phyloP scores from a whole-genome alignment of 2,113 vertebrate species.

The Nansenia antarctica region DNA sequence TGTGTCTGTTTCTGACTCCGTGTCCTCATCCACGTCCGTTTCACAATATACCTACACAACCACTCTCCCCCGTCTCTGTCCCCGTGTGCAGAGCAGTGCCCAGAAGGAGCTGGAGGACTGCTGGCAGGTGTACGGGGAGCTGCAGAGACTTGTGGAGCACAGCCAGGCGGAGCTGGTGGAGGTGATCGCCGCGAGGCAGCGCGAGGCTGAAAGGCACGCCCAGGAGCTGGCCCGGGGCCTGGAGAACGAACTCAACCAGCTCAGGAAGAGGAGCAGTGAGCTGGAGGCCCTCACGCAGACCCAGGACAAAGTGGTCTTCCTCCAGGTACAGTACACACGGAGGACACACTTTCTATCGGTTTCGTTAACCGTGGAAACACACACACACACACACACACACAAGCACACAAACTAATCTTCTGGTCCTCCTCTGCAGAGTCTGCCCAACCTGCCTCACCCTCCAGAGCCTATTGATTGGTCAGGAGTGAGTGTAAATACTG shows the following conservation, averaged over 20 bases:
- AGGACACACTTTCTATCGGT: not conserved
- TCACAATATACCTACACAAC: not conserved
- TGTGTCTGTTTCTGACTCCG: too few relatives aligned
- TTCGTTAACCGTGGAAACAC: not conserved
- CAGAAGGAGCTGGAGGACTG: conserved; percentile 80
- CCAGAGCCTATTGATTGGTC: conserved; percentile 74
- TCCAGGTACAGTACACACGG: conserved; percentile 63
- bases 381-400: conserved; percentile 6
- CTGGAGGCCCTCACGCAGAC: conserved; percentile 63
- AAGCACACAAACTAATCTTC: not conserved
- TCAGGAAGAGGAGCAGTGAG: conserved; percentile 70
- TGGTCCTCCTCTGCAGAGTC: conserved; percentile 40
- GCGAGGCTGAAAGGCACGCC: conserved; percentile 66
- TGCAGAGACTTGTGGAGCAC: conserved; percentile 75
- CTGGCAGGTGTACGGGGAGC: conserved; percentile 76
- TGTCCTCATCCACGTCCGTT: too few relatives aligned
- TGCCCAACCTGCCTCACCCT: conserved; percentile 39
- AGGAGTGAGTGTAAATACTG: conserved; percentile 68
- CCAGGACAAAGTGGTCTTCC: conserved; percentile 70
- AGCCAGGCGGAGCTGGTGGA: conserved; percentile 78
- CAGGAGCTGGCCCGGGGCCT: conserved; percentile 66
- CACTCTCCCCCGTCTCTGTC: not conserved
- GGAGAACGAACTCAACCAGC: conserved; percentile 73
- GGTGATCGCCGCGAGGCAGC: conserved; percentile 62
- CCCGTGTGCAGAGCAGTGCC: conserved; percentile 54